Evolutionary conservation across 1,140 invertebrate species (phyloP).

Genomic region (Drosophila takahashii): DNA sequence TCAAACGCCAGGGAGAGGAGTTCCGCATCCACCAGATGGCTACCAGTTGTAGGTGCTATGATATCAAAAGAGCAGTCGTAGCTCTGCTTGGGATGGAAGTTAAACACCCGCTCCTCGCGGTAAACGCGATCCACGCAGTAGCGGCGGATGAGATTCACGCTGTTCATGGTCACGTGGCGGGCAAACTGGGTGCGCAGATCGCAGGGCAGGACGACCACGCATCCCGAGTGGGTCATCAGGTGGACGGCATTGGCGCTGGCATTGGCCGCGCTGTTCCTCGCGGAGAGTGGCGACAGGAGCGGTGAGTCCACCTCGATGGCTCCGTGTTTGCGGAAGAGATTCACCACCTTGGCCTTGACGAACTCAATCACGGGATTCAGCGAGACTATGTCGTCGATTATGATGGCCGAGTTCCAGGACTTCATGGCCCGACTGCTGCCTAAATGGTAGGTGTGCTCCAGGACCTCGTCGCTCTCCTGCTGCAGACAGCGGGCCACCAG

Average conservation of each 20-base stretch:
- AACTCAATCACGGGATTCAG: conserved; percentile 79
- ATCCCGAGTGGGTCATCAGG: conserved; percentile 94
- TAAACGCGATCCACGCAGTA: conserved; percentile 95
- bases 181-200: conserved; percentile 92
- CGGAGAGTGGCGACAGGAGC: conserved; percentile 90
- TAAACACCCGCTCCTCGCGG: conserved; percentile 92
- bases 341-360: conserved; percentile 85
- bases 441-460: conserved; percentile 92
- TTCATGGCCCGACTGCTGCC: conserved; percentile 85
- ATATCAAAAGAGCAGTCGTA: conserved; percentile 98
- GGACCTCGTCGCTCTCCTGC: conserved; percentile 88
- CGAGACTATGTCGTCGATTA: conserved; percentile 83
- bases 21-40: conserved; percentile 93
- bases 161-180: conserved; percentile 92
- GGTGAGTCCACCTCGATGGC: conserved; percentile 91
- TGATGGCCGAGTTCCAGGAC: conserved; percentile 75
- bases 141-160: conserved; percentile 91
- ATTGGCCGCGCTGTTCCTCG: conserved; percentile 77
- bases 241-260: conserved; percentile 87
- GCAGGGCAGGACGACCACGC: conserved; percentile 92
- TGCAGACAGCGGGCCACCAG: conserved; percentile 89
- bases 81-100: conserved; percentile 94
- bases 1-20: conserved; percentile 91
- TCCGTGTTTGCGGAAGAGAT: conserved; percentile 92
- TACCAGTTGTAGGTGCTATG: conserved; percentile 89